Evolutionary conservation across 2,888 invertebrate species (phyloP), one percentile per base, ranked within the genome.

Genomic region (Miltochrista miniata): DNA sequence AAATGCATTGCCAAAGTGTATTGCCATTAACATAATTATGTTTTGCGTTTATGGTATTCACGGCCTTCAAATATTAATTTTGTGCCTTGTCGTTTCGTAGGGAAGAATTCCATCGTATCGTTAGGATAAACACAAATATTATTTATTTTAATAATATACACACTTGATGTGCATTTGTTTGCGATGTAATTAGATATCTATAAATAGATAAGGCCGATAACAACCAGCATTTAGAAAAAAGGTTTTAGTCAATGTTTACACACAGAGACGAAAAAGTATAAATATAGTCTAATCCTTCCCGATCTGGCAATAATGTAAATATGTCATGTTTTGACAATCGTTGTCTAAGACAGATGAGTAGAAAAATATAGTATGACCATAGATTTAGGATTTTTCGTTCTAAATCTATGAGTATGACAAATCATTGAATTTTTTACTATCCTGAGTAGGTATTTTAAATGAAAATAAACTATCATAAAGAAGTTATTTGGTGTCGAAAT

Each of bases 31-130:
- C 18, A 39, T 44, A n/a, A n/a, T n/a, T n/a, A 44, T 13, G 14
- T 44, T 39, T 49, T 49, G 7, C 44, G 38, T 34, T 39, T 37
- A 44, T 49, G 34, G 39, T 39, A 44, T 30, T 29, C 43, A 38
- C 38, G 43, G 39, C 31, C 35, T 44, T 31, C 43, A 15, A 18
- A 49, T 34, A 44, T 49, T n/a, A n/a, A n/a, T n/a, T n/a, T 49
- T 37, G 35, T 49, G 38, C 49, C 49, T 44, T 37, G 44, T 12
- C 44, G 49, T 49, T 49, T 49, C 8, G 44, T 49, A 35, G 49
- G 39, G 31, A 44, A 37, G 29, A 37, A 44, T 33, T 37, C 43
- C 36, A 18, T 45, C 18, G 13, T 45, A 45, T 24, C 11, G 30
- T 29, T 45, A 45, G 38, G 37, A 30, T 37, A 37, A 36, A 45